These are phyloP conservation scores for Hydriomena furcata DNA, from an alignment of 2,888 invertebrate species.

Conservation along the genomic window DNA sequence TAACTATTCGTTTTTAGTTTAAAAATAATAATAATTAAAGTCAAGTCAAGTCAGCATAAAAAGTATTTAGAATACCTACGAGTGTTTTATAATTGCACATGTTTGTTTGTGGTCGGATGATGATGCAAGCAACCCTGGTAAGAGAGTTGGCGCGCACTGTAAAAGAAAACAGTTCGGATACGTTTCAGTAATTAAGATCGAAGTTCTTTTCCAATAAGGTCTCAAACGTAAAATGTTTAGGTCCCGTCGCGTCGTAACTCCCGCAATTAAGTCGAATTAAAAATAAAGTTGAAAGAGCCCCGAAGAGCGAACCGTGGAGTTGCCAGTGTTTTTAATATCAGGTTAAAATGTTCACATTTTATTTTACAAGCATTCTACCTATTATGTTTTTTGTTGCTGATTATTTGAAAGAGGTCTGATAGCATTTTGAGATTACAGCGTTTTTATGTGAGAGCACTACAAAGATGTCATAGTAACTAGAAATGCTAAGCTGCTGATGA, in stretches of 20 bases:
- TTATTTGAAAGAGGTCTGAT: no score
- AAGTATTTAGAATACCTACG: no score
- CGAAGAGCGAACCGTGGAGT: constrained; percentile 32
- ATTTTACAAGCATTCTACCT: not conserved
- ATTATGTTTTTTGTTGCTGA: no score
- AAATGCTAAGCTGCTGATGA: no score
- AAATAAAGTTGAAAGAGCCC: constrained; percentile 73
- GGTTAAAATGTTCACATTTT: constrained; percentile 11
- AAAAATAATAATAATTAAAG: no score
- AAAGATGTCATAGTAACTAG: no score
- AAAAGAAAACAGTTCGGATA: constrained; percentile 40
- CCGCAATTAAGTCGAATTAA: constrained; percentile 79
- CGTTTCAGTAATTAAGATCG: constrained; percentile 57
- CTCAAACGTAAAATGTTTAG: constrained; percentile 61
- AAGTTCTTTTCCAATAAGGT: constrained; percentile 57
- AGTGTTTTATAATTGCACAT: no score
- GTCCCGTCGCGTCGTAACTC: constrained; percentile 70
- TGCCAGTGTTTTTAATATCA: constrained; percentile 28
- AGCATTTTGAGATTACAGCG: no score
- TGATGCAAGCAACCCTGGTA: not conserved
- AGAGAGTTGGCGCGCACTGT: constrained; percentile 16
- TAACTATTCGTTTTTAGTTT: no score
- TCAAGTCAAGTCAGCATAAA: no score
- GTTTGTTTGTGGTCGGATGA: no score
- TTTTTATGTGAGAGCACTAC: no score